Evolutionary conservation across 2,113 vertebrate genomes (phyloP).

Genomic region (Sinocyclocheilus anshuiensis): DNA sequence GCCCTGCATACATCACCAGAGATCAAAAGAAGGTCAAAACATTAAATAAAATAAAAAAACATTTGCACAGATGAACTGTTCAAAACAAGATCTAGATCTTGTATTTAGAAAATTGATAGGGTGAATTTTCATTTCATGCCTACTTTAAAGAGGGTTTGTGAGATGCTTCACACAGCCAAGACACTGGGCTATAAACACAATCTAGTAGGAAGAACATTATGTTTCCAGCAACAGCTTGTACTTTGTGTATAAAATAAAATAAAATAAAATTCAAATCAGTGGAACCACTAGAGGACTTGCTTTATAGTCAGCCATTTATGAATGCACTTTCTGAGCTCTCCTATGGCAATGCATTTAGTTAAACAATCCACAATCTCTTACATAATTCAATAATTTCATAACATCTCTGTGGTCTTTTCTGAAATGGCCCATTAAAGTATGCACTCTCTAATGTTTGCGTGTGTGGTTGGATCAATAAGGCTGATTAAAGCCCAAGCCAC

Average conservation of each 20-base stretch:
- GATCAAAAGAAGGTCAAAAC: background rate
- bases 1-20: no score
- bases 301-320: background rate
- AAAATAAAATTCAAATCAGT: background rate
- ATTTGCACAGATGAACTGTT: background rate
- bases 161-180: no score
- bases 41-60: background rate
- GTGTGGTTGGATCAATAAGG: conserved; percentile 32
- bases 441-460: conserved; percentile 8
- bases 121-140: no score
- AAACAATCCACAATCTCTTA: conserved; percentile 22
- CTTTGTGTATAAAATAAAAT: no score
- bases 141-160: no score
- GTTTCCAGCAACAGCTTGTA: no score
- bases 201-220: no score
- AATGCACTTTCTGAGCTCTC: background rate
- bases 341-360: background rate
- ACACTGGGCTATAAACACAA: no score
- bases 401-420: conserved; percentile 21
- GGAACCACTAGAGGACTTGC: background rate
- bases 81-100: no score
- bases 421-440: conserved; percentile 23
- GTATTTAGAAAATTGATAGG: no score
- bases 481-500: conserved; percentile 38
- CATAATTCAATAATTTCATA: conserved; percentile 35